Evolutionary conservation across 2,113 vertebrate species (phyloP), one percentile per base, ranked within the genome.

Genomic region (Syngnathus scovelli): DNA sequence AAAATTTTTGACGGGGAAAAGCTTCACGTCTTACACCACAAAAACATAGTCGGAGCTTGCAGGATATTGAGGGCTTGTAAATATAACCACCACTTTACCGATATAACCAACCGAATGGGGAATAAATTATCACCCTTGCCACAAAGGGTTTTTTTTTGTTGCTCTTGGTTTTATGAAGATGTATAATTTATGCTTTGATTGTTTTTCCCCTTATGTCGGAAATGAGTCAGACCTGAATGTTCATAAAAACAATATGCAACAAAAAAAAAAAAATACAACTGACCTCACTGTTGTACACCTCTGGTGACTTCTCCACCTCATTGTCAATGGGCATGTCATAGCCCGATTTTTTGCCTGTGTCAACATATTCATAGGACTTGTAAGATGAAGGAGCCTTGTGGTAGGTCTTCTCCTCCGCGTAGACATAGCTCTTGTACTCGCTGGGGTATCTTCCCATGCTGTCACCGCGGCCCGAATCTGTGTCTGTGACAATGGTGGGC

Each of bases 231-330:
- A 21, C 12, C 54, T 39, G 19, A 41, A 9, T 13, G 18, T 6
- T 18, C 16, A 6, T n/a, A 59, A 37, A 18, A 37, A 59, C 23
- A 41, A 10, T n/a, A 44, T 21, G 12, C 6, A 63, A 27, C 21
- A 36, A 5, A n/a, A 43, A 43, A n/a, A n/a, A n/a, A 51, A 33
- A 2, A 18, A 60, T 27, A 27, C 5, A 44, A 68, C 49, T 58
- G 7, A 66, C 71, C 66, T 75, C 16, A 84, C 91, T 89, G 89
- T 92, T 92, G 66, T 88, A 88, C 10, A 86, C 77, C 39, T 88
- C 86, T 73, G 85, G 44, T 6, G 78, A 78, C 78, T 92, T 91
- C 69, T 92, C 90, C 75, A 89, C 86, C 65, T 90, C 85, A 16
- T 90, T 92, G 68, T 70, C 80, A 0, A 77, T 18, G 2, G 76